Conservation (phyloP, 2,797 vertebrate genomes). For the Hephaestus fuliginosus region DNA sequence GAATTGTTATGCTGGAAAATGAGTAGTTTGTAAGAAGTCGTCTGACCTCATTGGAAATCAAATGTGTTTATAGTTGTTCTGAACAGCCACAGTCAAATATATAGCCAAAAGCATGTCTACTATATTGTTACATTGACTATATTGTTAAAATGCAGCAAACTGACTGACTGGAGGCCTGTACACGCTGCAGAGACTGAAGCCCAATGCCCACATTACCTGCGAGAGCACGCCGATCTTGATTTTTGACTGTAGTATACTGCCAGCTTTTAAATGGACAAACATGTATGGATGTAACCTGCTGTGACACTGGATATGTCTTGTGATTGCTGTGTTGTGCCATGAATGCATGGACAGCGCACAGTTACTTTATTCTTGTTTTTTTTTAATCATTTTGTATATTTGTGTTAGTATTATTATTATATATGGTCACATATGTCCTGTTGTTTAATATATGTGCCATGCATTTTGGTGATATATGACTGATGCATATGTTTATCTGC, state of each 20-base stretch:
- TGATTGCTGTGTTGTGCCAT: constrained; percentile 1
- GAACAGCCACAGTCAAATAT: neutral
- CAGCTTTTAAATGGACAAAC: constrained; percentile 5
- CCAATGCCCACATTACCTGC: neutral
- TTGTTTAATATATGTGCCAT: constrained; percentile 3
- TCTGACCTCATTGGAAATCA: neutral
- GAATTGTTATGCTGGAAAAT: accelerated
- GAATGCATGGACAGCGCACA: constrained; percentile 22
- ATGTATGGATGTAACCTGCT: constrained; percentile 3
- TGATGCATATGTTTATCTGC: constrained; percentile 18
- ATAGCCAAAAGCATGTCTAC: neutral
- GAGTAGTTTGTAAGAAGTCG: neutral
- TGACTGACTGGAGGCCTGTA: neutral
- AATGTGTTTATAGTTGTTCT: neutral
- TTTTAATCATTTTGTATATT: neutral
- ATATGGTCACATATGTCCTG: neutral
- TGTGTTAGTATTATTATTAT: neutral
- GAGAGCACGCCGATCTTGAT: constrained; percentile 17
- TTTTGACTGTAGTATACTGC: constrained; percentile 9
- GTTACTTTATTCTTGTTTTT: neutral
- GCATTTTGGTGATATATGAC: constrained; percentile 9
- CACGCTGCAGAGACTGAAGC: neutral
- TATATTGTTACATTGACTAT: neutral
- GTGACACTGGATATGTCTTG: constrained; percentile 8
- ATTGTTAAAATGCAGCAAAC: neutral